These are phyloP conservation scores for Scopus umbretta DNA, from an alignment of 2,113 vertebrate species.

Conservation along the genomic window DNA sequence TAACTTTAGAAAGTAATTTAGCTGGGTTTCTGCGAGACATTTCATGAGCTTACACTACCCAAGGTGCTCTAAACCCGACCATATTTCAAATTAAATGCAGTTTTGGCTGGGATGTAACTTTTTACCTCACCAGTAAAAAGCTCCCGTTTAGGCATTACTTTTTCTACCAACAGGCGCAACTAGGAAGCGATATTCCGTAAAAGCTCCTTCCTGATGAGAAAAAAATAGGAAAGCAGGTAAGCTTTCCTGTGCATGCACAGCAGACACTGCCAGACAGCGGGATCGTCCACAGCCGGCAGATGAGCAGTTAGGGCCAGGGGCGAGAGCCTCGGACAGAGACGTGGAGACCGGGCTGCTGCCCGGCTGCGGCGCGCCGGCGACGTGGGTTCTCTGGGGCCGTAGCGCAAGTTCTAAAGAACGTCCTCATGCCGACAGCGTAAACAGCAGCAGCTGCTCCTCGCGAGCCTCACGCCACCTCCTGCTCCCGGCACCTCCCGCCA, in stretches of 20 bases:
- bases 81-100: neutral
- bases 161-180: neutral
- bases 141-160: neutral
- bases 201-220: neutral
- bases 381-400: neutral
- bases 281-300: neutral
- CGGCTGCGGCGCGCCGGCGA: accelerated
- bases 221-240: neutral
- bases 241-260: neutral
- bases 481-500: neutral
- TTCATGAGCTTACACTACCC: neutral
- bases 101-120: neutral
- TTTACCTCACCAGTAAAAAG: neutral
- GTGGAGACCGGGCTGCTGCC: neutral
- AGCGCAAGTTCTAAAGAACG: neutral
- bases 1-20: neutral
- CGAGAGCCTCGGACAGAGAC: accelerated
- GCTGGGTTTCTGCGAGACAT: neutral
- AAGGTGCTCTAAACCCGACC: neutral
- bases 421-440: neutral
- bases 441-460: neutral
- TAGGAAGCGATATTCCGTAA: neutral
- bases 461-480: neutral
- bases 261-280: accelerated
- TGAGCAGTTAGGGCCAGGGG: neutral